Conservation (phyloP, 2,113 vertebrate species). For the Chiloscyllium plagiosum region DNA sequence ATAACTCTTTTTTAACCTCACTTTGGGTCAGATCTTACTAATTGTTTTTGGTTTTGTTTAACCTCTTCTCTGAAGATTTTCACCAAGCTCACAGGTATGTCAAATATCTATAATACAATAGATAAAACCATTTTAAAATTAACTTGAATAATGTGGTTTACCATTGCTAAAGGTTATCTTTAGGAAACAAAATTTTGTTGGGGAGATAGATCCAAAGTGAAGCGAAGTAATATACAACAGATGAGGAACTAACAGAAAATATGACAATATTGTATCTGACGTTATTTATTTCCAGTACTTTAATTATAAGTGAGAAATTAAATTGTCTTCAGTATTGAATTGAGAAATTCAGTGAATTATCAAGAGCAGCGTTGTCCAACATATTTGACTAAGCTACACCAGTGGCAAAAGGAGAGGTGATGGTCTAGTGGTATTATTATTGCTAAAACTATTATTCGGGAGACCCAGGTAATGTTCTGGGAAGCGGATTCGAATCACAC, state of each 20-base stretch:
- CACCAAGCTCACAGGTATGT: too few species aligned
- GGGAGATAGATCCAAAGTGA: not conserved
- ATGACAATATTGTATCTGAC: not conserved
- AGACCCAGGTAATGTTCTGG: too few species aligned
- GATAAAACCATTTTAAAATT: not conserved
- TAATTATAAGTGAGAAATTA: not conserved
- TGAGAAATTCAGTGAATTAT: not conserved
- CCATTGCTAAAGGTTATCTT: not conserved
- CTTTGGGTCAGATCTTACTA: not conserved
- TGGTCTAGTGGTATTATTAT: too few species aligned
- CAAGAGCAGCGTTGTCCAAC: not conserved
- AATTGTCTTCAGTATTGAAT: not conserved
- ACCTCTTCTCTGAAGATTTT: not conserved
- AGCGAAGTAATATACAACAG: too few species aligned
- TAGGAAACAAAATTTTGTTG: not conserved
- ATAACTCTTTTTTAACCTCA: not conserved
- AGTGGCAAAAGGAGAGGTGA: too few species aligned
- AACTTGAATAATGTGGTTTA: not conserved
- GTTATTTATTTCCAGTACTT: not conserved
- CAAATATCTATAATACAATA: not conserved
- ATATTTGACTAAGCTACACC: not conserved
- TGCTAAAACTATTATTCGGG: too few species aligned
- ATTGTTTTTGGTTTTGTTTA: not conserved
- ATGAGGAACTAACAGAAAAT: too few species aligned
- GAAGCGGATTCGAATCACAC: too few species aligned